Evolutionary conservation across 2,113 vertebrate species (phyloP), one percentile per base, ranked within the genome.

Genomic region (Mionectes macconnelli): DNA sequence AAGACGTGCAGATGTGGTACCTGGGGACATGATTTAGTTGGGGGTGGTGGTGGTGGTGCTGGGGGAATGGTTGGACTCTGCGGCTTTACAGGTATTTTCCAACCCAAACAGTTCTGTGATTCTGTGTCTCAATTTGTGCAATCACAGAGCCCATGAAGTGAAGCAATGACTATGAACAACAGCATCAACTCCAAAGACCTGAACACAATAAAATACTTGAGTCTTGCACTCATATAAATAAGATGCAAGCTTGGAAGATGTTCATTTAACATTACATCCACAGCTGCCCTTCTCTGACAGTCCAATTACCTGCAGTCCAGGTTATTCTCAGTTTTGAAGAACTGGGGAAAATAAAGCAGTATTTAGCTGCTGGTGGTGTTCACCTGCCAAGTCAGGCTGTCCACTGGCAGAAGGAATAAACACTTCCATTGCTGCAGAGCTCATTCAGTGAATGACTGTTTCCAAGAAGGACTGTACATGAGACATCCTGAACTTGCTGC

Each of bases 41-140:
- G n/a, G 21, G 50, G 20, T 55, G 9, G 30, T 9, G 42, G 18
- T 42, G 30, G 9, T 22, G 72, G 14, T 27, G 31, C 19, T 80
- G 49, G 12, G 37, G 57, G 53, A 57, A 49, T 0, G 1, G 44
- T 22, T 35, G 45, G 23, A 67, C 21, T 79, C 0, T 0, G 27
- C 33, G 47, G 23, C 16, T 62, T 75, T 14, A 57, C 39, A 72
- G 35, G 22, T 31, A 15, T 55, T 76, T 93, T 72, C 57, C 27
- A 63, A 24, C 4, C 22, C 22, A 28, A 62, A 70, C 12, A 33
- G 19, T 45, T 67, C 20, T 14, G 4, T 81, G n/a, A 28, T 74
- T 88, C 64, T 30, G 0, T 28, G 37, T 30, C 31, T 37, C 67
- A 49, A 14, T 50, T 62, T 81, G 1, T 0, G 1, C 11, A 50